phyloP scores from a whole-genome alignment of 2,113 vertebrate genomes.

The Paraplagusia blochii region DNA sequence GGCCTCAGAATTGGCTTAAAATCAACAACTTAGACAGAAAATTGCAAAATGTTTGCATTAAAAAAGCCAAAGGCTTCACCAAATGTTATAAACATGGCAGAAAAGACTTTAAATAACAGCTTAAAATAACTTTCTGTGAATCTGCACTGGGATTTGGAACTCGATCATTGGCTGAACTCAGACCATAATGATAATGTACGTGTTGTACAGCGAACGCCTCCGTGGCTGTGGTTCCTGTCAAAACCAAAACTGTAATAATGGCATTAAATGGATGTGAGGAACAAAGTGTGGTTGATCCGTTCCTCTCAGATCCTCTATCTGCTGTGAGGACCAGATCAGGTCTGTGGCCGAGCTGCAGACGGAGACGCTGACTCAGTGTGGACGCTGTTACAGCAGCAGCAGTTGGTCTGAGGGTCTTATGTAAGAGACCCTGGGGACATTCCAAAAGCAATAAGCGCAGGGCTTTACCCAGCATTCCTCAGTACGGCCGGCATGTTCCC shows the following conservation, averaged over 20 bases:
- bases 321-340: not conserved
- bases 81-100: too few relatives aligned
- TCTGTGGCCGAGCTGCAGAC: conserved; percentile 2
- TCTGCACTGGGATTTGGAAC: too few relatives aligned
- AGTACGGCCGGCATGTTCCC: conserved; percentile 6
- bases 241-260: conserved; percentile 38
- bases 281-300: conserved; percentile 6
- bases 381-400: conserved; percentile 9
- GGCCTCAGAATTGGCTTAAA: too few relatives aligned
- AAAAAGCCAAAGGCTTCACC: too few relatives aligned
- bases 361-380: conserved; percentile 7
- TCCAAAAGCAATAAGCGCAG: conserved; percentile 44
- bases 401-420: conserved; percentile 25
- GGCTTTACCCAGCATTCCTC: conserved; percentile 62
- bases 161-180: too few relatives aligned
- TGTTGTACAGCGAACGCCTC: conserved; percentile 6
- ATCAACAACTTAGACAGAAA: too few relatives aligned
- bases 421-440: conserved; percentile 50
- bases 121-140: too few relatives aligned
- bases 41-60: too few relatives aligned
- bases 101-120: too few relatives aligned
- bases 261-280: conserved; percentile 9
- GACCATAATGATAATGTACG: not conserved
- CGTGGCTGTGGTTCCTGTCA: not conserved
- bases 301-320: not conserved